Percentiles rank a stretch among this genome's conserved stretches.
Conservation (phyloP, 2,113 vertebrate genomes). For the Struthio camelus region DNA sequence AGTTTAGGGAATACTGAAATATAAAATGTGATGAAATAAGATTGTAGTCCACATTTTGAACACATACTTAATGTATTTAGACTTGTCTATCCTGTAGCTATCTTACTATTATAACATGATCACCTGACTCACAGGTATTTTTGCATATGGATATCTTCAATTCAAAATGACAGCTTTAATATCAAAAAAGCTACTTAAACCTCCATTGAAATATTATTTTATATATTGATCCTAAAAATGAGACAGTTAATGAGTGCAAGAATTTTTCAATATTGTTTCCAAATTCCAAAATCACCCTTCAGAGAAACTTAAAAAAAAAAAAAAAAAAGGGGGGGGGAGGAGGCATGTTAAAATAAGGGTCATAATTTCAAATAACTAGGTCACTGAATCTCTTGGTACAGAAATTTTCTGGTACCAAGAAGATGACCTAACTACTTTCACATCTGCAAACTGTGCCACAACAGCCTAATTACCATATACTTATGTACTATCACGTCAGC, state of each 20-base stretch:
- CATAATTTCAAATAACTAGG: background rate
- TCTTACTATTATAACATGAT: background rate
- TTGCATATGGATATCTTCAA: background rate
- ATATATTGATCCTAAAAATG: background rate
- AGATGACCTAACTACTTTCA: background rate
- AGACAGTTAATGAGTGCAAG: background rate
- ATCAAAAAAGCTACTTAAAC: background rate
- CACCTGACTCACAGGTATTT: background rate
- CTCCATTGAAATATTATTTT: background rate
- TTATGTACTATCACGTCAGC: background rate
- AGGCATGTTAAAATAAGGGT: background rate
- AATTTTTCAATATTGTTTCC: background rate
- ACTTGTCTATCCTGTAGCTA: background rate
- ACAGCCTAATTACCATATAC: no score
- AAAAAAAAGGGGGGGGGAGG: no score
- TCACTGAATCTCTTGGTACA: background rate
- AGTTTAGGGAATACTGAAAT: background rate
- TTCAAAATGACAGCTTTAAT: background rate
- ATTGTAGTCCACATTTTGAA: background rate
- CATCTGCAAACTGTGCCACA: fast-evolving
- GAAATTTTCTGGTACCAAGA: background rate
- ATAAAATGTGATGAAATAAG: background rate
- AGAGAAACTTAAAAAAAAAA: background rate
- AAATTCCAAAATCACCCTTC: background rate
- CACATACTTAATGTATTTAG: background rate